Conservation (phyloP, 2,113 vertebrate genomes). For the Scortum barcoo region DNA sequence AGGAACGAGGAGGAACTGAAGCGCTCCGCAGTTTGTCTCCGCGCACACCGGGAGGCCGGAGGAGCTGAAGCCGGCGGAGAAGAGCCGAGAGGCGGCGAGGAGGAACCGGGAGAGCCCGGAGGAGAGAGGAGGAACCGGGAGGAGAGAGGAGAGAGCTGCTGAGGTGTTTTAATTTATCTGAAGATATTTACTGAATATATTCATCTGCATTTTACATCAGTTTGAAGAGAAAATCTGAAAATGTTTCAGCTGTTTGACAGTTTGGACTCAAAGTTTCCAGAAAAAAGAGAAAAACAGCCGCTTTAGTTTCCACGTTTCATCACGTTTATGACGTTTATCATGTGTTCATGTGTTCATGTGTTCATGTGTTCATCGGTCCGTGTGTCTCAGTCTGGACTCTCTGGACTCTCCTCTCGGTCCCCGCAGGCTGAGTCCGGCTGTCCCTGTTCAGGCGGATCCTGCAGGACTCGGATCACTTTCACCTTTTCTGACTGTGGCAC, state of each 20-base stretch:
- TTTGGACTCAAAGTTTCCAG: neutral
- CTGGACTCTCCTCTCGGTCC: too few species aligned
- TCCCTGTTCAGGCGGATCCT: neutral
- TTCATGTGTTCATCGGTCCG: too few species aligned
- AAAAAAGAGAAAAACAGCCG: neutral
- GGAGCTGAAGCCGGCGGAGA: neutral
- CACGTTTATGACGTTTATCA: too few species aligned
- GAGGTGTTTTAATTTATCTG: too few species aligned
- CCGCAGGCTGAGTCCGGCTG: neutral
- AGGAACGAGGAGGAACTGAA: neutral
- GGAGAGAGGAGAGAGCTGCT: too few species aligned
- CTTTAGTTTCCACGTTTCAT: too few species aligned
- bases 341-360: too few species aligned
- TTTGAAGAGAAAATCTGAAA: neutral
- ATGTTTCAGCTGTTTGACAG: neutral
- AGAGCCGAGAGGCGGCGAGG: neutral
- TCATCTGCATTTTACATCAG: neutral
- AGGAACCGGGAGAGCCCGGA: constrained; percentile 1
- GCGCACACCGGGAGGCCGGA: neutral
- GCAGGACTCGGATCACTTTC: constrained; percentile 3
- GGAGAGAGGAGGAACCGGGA: too few species aligned
- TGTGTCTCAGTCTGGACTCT: too few species aligned
- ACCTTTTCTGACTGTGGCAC: constrained; percentile 13
- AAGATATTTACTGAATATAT: too few species aligned
- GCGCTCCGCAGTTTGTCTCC: neutral